Evolutionary conservation across 2,888 invertebrate genomes (phyloP), one percentile per base, ranked within the genome.

Genomic region (Pterostichus niger): DNA sequence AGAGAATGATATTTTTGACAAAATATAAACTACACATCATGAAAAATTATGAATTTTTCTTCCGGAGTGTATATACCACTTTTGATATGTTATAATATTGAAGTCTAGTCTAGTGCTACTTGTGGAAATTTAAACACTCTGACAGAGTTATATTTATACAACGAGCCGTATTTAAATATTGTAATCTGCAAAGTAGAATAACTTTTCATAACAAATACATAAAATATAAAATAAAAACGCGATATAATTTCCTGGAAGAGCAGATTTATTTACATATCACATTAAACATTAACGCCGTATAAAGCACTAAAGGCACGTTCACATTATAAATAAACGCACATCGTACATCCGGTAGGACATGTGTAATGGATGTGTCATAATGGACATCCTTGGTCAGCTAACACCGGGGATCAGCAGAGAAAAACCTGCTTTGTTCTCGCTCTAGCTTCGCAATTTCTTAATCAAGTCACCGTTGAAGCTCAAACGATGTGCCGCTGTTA

Each of bases 361-460:
- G 17, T 44, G 73, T 73, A 73, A 73, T 73, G 49, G 24, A 40
- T 44, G 44, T 73, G 73, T 73, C 73, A 73, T 46, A 73, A 73
- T 73, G 44, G 44, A 64, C 64, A 64, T 64, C 64, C 64, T 64
- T 64, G 64, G 64, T 2, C n/a, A 46, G 46, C 35, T 35, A 35
- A 35, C 35, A 35, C 35, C 35, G 35, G 35, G 35, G 35, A 35
- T 35, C 35, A 40, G 24, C 11, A 59, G 13, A 64, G 64, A 64
- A 64, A 64, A 64, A 64, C 64, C 64, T 33, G 49, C 49, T 49
- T 49, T 49, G 64, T 64, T 35, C 64, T 64, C 64, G 64, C 33
- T 33, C 33, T 11, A 2, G n/a, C n/a, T 13, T 11, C 11, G 64
- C 64, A 64, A 64, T 64, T 64, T 64, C 64, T 64, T 64, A 64